Evolutionary conservation across 2,888 invertebrate species (phyloP).

Genomic region (Drosophila nigritarsus): DNA sequence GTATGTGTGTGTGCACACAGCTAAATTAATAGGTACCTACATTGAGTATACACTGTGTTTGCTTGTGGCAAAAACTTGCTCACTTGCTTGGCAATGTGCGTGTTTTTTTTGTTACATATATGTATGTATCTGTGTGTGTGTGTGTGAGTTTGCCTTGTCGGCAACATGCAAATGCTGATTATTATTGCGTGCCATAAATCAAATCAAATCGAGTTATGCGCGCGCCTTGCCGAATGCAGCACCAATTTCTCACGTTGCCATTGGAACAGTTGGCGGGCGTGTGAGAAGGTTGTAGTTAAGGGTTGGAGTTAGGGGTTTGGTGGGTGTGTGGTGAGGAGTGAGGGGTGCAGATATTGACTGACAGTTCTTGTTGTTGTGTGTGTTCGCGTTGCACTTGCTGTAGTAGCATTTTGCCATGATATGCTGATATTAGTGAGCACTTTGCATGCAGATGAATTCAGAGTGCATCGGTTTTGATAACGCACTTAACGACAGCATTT

Average conservation of each 20-base stretch:
- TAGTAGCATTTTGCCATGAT: conserved; percentile 3
- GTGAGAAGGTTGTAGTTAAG: background rate
- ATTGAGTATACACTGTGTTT: conserved; percentile 57
- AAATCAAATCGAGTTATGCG: conserved; percentile 72
- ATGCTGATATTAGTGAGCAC: conserved; percentile 71
- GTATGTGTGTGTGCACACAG: conserved; percentile 2
- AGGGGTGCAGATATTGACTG: background rate
- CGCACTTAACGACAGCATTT: background rate
- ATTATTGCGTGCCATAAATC: conserved; percentile 80
- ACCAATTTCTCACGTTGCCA: conserved; percentile 42
- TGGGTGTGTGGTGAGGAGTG: background rate
- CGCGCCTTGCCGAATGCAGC: conserved; percentile 64
- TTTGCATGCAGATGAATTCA: conserved; percentile 64
- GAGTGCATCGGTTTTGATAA: conserved; percentile 17
- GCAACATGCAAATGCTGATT: conserved; percentile 74
- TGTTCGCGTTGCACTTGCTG: conserved; percentile 7
- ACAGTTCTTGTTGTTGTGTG: background rate
- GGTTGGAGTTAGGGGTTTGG: background rate
- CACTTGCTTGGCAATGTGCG: background rate
- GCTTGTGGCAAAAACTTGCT: conserved; percentile 17
- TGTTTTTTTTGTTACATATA: background rate
- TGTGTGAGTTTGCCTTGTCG: conserved; percentile 5
- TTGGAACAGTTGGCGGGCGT: background rate
- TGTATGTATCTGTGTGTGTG: conserved; percentile 1
- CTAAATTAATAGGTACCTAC: conserved; percentile 6